phyloP scores from a whole-genome alignment of 2,888 invertebrate species.

The Platerodrilus igneus region DNA sequence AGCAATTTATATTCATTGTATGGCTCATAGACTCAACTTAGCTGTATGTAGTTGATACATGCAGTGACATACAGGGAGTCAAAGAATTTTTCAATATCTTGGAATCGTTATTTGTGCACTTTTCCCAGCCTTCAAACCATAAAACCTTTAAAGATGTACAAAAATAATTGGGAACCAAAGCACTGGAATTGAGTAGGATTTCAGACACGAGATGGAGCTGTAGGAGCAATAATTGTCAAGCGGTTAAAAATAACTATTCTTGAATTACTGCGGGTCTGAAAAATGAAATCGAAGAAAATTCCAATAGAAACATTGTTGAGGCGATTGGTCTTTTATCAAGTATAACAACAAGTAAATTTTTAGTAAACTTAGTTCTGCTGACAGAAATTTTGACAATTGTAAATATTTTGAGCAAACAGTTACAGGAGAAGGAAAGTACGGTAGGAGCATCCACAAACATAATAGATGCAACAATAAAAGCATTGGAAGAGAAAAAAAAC shows the following conservation, averaged over 20 bases:
- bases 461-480: constrained; percentile 6
- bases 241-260: constrained; percentile 10
- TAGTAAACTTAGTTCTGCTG: constrained; percentile 6
- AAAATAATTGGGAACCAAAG: too few relatives aligned
- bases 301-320: constrained; percentile 6
- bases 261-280: constrained; percentile 3
- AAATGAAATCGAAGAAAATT: constrained; percentile 5
- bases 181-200: too few relatives aligned
- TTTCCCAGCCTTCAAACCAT: too few relatives aligned
- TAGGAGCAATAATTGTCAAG: constrained; percentile 5
- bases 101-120: too few relatives aligned
- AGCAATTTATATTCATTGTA: too few relatives aligned
- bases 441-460: constrained; percentile 4
- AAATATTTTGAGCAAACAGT: constrained; percentile 8
- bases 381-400: constrained; percentile 8
- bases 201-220: constrained; percentile 5
- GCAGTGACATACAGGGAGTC: too few relatives aligned
- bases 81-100: too few relatives aligned
- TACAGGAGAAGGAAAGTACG: constrained; percentile 6
- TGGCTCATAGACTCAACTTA: too few relatives aligned
- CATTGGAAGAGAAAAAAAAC: constrained; percentile 9
- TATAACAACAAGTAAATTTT: constrained; percentile 5
- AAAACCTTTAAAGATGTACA: too few relatives aligned
- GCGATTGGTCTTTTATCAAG: constrained; percentile 9
- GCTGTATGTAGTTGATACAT: too few relatives aligned